Conservation (phyloP, 2,113 vertebrate genomes). For the Equus przewalskii region DNA sequence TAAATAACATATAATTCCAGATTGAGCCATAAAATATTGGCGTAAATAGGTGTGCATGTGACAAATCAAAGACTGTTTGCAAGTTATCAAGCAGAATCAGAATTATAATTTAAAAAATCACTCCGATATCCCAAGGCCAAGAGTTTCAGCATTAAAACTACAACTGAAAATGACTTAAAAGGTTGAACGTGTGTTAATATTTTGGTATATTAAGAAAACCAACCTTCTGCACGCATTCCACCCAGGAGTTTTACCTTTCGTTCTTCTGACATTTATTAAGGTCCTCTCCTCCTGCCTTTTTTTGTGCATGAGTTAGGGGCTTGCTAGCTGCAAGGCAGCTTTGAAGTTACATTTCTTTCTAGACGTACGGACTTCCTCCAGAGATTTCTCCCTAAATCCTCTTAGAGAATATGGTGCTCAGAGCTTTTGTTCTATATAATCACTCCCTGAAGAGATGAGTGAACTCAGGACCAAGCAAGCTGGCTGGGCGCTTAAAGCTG, state of each 20-base stretch:
- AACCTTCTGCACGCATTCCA: slow-evolving; percentile 21
- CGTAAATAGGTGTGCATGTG: neutral
- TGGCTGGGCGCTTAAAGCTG: neutral
- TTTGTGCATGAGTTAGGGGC: slow-evolving; percentile 49
- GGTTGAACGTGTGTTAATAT: neutral
- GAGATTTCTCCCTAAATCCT: slow-evolving; percentile 73
- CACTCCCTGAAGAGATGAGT: slow-evolving; percentile 32
- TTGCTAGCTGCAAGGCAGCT: slow-evolving; percentile 52
- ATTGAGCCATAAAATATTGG: neutral
- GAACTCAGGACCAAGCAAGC: neutral
- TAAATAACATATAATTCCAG: neutral
- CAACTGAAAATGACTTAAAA: slow-evolving; percentile 17
- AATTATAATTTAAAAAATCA: neutral
- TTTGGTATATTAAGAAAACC: neutral
- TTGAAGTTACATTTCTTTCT: slow-evolving; percentile 72
- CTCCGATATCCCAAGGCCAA: neutral
- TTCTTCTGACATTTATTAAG: slow-evolving; percentile 50
- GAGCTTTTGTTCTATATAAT: slow-evolving; percentile 69
- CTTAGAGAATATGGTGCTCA: slow-evolving; percentile 50
- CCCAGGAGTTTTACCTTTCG: slow-evolving; percentile 37
- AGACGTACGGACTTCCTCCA: slow-evolving; percentile 50
- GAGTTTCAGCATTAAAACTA: neutral
- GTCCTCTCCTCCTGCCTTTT: neutral
- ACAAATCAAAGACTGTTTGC: neutral
- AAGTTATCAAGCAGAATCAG: neutral